Evolutionary conservation across 2,797 vertebrate genomes (phyloP), one percentile per base, ranked within the genome.

Genomic region (Enteromius thamalakanensis): DNA sequence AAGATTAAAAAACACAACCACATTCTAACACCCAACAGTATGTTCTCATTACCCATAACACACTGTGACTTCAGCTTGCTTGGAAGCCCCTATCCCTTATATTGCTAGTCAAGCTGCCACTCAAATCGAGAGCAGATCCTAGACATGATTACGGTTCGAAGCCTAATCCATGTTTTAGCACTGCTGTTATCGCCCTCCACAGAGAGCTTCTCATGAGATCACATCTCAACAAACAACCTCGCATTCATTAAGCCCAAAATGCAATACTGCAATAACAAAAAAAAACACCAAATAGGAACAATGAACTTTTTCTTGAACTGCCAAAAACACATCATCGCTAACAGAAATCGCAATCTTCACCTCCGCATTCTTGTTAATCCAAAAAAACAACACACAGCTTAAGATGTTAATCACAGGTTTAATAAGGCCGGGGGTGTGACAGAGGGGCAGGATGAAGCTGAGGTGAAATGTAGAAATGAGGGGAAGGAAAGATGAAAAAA

Each of bases 351-450:
- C 9, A 83, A 71, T 83, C 75, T 60, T 78, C 40, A 15, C 75
- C 75, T 71, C 51, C 47, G 14, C 29, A 23, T 71, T 70, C 53
- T 71, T 70, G 51, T 83, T 83, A 78, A 83, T 83, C 64, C 37
- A 42, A 51, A 60, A 69, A 78, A 78, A 83, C 72, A 83, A 83
- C 64, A 58, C 12, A 9, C n/a, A 40, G 51, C 65, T 78, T 83
- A 78, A 78, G 75, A 78, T 83, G 82, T 71, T 83, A 83, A 83
- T 83, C 75, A 29, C 74, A 70, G 51, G 82, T 83, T 83, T 83
- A 83, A 78, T 70, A 62, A 83, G 82, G 67, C 75, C 5, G 65
- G 64, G 10, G 82, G 65, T 71, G 51, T 70, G 81, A 77, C 14
- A 29, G 42, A 47, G 26, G 64, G 34, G 17, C n/a, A 47, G 49